phyloP scores from a whole-genome alignment of 2,888 invertebrate species.

The Sesia apiformis region DNA sequence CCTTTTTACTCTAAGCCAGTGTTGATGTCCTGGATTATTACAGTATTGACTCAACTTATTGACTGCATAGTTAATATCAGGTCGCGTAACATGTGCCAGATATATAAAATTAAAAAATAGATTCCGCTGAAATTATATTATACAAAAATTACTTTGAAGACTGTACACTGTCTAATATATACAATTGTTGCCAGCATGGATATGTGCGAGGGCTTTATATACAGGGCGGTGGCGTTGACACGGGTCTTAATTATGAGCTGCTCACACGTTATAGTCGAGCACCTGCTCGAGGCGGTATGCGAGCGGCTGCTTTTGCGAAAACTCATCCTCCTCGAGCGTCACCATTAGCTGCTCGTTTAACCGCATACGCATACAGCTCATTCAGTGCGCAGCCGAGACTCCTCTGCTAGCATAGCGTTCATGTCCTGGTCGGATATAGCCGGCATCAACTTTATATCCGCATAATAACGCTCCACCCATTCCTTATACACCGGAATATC shows the following conservation, averaged over 20 bases:
- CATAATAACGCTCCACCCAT: constrained; percentile 98
- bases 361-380: constrained; percentile 96
- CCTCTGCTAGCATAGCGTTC: constrained; percentile 99
- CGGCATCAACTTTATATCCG: constrained; percentile 96
- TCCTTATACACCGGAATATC: constrained; percentile 99
- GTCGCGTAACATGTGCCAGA: constrained; percentile 12
- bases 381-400: constrained; percentile 96
- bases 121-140: constrained; percentile 76
- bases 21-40: constrained; percentile 10
- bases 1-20: constrained; percentile 11
- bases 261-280: constrained; percentile 82
- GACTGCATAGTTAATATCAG: constrained; percentile 15
- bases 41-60: constrained; percentile 16
- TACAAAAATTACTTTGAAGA: constrained; percentile 76
- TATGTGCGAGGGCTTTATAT: constrained; percentile 73
- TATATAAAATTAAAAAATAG: constrained; percentile 75
- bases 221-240: constrained; percentile 71
- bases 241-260: neutral
- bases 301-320: constrained; percentile 96
- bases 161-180: constrained; percentile 77
- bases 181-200: constrained; percentile 73
- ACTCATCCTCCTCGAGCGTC: constrained; percentile 98
- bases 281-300: constrained; percentile 97
- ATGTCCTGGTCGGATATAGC: constrained; percentile 99
- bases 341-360: constrained; percentile 97